Evolutionary conservation across 2,888 invertebrate genomes (phyloP).

Genomic region (Erebia aethiops): DNA sequence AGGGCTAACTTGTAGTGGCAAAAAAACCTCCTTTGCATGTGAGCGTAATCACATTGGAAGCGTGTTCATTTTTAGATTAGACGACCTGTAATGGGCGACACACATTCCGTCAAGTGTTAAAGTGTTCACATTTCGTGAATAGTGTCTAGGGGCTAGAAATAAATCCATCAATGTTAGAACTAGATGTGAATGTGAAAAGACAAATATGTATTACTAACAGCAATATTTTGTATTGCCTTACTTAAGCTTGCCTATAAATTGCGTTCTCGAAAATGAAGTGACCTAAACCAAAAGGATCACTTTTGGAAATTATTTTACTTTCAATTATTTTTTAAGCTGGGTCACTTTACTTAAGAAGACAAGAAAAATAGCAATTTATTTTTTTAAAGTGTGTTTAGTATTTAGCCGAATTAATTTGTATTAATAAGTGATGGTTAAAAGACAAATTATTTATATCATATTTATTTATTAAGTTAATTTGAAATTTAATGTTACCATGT

Average conservation of each 20-base stretch:
- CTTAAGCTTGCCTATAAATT: background rate
- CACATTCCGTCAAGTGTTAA: no score
- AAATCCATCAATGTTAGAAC: background rate
- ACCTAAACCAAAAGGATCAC: background rate
- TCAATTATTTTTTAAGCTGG: no score
- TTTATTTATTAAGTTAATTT: background rate
- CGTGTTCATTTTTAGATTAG: no score
- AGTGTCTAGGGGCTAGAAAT: no score
- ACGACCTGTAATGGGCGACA: no score
- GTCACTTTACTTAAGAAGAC: background rate
- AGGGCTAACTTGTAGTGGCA: no score
- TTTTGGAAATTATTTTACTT: background rate
- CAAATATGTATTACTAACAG: background rate
- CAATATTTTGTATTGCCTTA: slow-evolving; percentile 4
- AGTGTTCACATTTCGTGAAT: no score
- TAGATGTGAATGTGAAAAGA: background rate
- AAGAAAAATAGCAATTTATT: background rate
- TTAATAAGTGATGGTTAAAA: background rate
- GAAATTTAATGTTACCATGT: slow-evolving; percentile 6
- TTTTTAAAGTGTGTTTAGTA: background rate
- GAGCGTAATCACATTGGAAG: no score
- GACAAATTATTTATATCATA: background rate
- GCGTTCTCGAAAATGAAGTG: background rate
- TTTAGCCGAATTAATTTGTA: slow-evolving; percentile 1
- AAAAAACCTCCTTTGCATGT: no score